A percentile compares a stretch with the other conserved stretches of the same genome.
Evolutionary conservation across 1,140 invertebrate genomes (phyloP).

Genomic region (Magallana ariakensis): DNA sequence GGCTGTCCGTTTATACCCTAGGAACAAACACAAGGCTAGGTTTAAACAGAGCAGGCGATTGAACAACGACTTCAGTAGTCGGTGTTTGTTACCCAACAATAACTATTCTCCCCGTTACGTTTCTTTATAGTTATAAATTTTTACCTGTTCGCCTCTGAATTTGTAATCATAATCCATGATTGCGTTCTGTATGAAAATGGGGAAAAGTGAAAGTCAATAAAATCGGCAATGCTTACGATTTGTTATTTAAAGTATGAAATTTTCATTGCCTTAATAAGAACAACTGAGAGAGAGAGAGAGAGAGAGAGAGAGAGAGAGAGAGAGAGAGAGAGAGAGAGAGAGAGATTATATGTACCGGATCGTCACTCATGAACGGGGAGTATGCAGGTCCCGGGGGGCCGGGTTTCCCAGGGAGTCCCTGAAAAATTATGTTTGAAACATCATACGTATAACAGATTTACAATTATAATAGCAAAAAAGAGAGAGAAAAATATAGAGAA

Average conservation of each 20-base stretch:
- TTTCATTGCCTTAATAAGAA: too few relatives aligned
- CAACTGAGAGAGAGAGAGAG: too few relatives aligned
- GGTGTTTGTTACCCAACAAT: too few relatives aligned
- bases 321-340: too few relatives aligned
- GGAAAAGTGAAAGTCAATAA: background rate
- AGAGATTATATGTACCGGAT: conserved; percentile 28
- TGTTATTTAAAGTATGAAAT: too few relatives aligned
- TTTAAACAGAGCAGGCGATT: too few relatives aligned
- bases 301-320: too few relatives aligned
- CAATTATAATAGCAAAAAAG: background rate
- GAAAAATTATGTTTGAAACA: background rate
- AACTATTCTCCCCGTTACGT: too few relatives aligned
- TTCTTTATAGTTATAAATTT: too few relatives aligned
- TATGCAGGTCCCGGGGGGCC: conserved; percentile 42
- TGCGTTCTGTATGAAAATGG: background rate
- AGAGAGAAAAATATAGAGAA: background rate
- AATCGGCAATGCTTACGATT: background rate
- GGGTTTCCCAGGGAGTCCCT: conserved; percentile 40
- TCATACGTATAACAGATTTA: too few relatives aligned
- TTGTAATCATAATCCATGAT: background rate
- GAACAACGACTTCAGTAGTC: too few relatives aligned
- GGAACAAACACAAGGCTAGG: background rate
- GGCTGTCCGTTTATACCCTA: background rate
- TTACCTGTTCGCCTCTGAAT: background rate
- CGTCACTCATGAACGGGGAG: conserved; percentile 43